These are phyloP conservation scores for Ommatoiulus sabulosus DNA, from an alignment of 2,888 invertebrate species.

Conservation along the genomic window DNA sequence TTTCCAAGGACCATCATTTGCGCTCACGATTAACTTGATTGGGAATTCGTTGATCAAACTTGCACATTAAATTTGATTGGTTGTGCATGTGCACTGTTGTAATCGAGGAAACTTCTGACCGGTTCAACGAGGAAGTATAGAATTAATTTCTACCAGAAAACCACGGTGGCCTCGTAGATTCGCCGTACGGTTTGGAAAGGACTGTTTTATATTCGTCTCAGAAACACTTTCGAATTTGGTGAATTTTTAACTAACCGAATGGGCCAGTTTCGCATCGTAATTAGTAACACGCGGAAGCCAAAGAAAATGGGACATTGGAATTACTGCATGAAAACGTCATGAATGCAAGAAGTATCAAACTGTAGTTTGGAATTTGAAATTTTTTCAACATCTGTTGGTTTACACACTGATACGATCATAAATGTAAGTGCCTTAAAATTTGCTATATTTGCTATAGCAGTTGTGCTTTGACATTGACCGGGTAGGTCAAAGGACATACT, in stretches of 20 bases:
- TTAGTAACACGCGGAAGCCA: no score
- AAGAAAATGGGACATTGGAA: neutral
- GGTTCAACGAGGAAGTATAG: neutral
- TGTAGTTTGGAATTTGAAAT: conserved; percentile 9
- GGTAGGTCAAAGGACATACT: neutral
- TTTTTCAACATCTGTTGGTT: neutral
- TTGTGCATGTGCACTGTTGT: neutral
- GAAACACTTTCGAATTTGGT: no score
- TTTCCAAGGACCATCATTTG: neutral
- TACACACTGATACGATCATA: neutral
- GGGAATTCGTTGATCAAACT: neutral
- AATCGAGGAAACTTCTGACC: neutral
- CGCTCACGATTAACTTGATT: neutral
- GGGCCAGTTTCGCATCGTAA: no score
- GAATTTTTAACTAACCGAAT: no score
- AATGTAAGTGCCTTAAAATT: neutral
- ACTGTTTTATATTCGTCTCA: no score
- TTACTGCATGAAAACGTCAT: neutral
- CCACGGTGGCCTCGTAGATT: neutral
- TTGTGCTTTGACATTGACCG: neutral
- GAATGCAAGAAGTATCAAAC: neutral
- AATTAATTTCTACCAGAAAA: neutral
- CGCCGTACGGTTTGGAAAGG: no score
- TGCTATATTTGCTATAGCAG: neutral
- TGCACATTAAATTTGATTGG: neutral